Evolutionary conservation across 2,888 invertebrate genomes (phyloP), one percentile per base, ranked within the genome.

Genomic region (Dryomyza anilis): DNA sequence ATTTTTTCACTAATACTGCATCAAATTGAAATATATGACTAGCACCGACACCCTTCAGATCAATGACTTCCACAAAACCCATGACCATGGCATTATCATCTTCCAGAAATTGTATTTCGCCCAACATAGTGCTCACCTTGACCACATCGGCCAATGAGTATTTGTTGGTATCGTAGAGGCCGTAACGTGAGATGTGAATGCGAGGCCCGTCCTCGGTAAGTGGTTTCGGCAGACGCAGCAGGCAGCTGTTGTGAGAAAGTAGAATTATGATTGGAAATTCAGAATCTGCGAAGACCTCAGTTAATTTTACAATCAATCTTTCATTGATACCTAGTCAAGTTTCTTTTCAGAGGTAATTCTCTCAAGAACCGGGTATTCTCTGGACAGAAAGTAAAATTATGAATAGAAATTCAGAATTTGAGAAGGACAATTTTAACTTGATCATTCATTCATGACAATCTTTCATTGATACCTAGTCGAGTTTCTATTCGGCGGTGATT

Each of bases 51-150:
- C 85, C 85, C 59, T 86, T 82, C 76, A 89, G 80, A 74, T 91
- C 90, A 16, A 89, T 82, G 43, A 90, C 79, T 33, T 86, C 84
- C 53, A 87, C 66, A 43, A 82, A 86, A 30, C 88, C 88, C 69
- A 84, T 81, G n/a, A 88, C 83, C 72, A 86, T 83, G 53, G 85
- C 85, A 74, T 88, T 86, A 74, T 90, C 89, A 74, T 89, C 89
- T 75, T 89, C 89, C 7, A 86, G 79, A 73, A 89, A 79, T 72
- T 88, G 81, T 69, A 89, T 86, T 74, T 89, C 89, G 45, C 86
- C 85, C 29, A 89, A 76, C 86, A 89, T 87, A 48, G 87, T 85
- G 52, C 86, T 85, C 3, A 86, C 83, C 77, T 86, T 87, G 59
- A 88, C 78, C 4, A 88, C 74, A 69, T 87, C 86, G 21, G 81